phyloP scores from a whole-genome alignment of 2,797 vertebrate species.

The Muscicapa striata region DNA sequence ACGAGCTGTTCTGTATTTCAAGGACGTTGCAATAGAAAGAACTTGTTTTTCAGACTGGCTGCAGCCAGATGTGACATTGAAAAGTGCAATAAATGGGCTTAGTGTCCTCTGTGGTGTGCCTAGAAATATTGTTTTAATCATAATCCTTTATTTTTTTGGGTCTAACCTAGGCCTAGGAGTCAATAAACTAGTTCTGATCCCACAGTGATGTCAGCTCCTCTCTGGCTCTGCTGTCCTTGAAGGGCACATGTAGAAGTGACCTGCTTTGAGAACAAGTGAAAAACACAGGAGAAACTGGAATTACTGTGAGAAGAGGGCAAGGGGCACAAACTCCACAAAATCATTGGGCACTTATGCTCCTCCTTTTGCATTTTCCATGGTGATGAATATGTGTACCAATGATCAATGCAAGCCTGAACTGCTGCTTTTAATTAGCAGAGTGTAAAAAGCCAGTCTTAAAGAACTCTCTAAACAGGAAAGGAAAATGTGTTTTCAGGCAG shows the following conservation, averaged over 20 bases:
- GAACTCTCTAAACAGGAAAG: not conserved
- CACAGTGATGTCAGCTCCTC: not conserved
- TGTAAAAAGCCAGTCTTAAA: not conserved
- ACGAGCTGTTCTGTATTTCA: not conserved
- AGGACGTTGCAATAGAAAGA: not conserved
- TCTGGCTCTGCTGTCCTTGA: not conserved
- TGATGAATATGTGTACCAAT: not conserved
- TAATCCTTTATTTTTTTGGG: not conserved
- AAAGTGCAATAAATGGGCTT: not conserved
- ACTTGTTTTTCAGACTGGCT: not conserved
- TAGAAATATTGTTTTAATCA: not conserved
- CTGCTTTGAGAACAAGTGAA: not conserved
- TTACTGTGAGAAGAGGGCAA: not conserved
- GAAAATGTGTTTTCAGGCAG: not conserved
- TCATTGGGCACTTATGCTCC: not conserved
- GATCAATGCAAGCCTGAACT: not conserved
- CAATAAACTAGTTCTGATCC: not conserved
- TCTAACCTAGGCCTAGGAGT: not conserved
- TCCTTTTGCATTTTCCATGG: not conserved
- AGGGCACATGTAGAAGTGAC: not conserved
- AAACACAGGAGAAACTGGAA: not conserved
- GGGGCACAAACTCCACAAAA: not conserved
- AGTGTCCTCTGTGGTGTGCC: not conserved
- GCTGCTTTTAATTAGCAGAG: slow-evolving; percentile 11
- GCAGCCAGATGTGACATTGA: not conserved